A percentile compares a stretch with the other conserved stretches of the same genome.
These are phyloP conservation scores for Nyctalus aviator DNA, from an alignment of 2,797 vertebrate species.

Conservation along the genomic window DNA sequence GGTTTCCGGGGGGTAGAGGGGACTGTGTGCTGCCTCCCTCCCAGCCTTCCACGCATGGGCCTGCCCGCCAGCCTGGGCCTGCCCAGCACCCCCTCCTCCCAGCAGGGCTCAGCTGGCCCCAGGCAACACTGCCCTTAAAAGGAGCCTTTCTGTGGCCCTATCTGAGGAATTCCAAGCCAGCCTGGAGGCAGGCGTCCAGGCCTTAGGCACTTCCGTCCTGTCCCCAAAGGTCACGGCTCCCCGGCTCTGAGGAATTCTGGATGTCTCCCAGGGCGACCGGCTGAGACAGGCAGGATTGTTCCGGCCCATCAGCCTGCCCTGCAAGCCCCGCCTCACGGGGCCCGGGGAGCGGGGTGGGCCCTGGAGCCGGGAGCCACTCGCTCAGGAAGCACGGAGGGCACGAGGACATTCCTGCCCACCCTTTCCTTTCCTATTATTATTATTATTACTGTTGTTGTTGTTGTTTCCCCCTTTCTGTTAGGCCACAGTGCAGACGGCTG, in stretches of 20 bases:
- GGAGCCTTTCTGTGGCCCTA: neutral
- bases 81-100: neutral
- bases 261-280: neutral
- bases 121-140: neutral
- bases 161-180: neutral
- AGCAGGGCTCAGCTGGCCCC: neutral
- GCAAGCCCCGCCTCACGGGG: no score
- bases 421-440: no score
- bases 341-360: neutral
- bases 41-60: accelerated
- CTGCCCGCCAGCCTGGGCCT: accelerated
- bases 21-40: neutral
- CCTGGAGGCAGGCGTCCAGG: neutral
- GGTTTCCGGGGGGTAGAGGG: no score
- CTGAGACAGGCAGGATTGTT: neutral
- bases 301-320: no score
- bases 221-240: neutral
- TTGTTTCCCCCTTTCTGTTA: no score
- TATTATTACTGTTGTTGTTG: no score
- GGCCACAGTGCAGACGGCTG: neutral
- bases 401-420: neutral
- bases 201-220: neutral
- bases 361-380: neutral
- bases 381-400: neutral
- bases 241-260: neutral